Conservation (phyloP, 2,888 invertebrate species). For the Priapulus caudatus region DNA sequence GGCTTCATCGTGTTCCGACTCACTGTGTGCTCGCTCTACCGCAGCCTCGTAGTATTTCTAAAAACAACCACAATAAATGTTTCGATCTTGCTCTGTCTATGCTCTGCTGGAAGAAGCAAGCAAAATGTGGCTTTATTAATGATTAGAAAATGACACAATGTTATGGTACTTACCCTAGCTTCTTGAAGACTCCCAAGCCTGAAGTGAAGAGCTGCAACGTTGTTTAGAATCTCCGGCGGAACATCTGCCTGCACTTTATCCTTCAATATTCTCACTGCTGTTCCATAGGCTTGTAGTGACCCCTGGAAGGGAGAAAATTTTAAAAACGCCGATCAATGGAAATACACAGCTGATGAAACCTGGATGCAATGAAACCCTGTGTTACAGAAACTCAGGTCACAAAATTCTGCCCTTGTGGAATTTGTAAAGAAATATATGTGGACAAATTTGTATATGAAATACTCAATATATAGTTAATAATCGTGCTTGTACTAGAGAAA, state of each 20-base stretch:
- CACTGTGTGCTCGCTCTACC: constrained; percentile 64
- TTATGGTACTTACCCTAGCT: constrained; percentile 47
- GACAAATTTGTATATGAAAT: too few species aligned
- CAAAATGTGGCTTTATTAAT: constrained; percentile 8
- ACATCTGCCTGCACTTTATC: constrained; percentile 87
- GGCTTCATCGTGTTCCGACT: constrained; percentile 73
- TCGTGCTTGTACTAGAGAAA: too few species aligned
- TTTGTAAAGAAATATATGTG: too few species aligned
- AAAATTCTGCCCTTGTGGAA: too few species aligned
- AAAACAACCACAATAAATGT: constrained; percentile 13
- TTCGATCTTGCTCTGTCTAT: background rate
- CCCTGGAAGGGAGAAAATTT: too few species aligned
- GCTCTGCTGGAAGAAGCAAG: too few species aligned
- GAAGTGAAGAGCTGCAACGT: constrained; percentile 79
- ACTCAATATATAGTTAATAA: too few species aligned
- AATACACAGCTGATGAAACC: too few species aligned
- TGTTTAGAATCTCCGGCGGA: constrained; percentile 94
- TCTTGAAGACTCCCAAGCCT: constrained; percentile 72
- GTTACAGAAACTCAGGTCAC: too few species aligned
- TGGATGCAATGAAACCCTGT: too few species aligned
- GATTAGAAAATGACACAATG: background rate
- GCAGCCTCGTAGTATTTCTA: constrained; percentile 61
- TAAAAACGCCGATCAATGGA: too few species aligned
- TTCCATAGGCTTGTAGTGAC: constrained; percentile 80
- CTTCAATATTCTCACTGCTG: constrained; percentile 77